Conservation (phyloP, 2,113 vertebrate species). For the Perognathus longimembris region DNA sequence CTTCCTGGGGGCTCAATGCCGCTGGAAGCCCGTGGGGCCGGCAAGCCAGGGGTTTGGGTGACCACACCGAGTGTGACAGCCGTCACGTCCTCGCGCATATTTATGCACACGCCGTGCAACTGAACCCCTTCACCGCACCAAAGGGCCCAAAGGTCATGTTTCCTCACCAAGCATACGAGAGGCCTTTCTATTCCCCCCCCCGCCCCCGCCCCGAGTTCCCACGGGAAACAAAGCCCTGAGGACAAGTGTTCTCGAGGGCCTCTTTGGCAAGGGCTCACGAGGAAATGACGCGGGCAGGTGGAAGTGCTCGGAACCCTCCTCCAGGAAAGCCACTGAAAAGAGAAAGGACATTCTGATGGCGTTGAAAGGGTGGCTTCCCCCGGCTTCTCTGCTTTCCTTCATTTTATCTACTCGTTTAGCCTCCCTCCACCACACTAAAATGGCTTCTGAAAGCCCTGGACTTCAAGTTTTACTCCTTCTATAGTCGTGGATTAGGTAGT, state of each 20-base stretch:
- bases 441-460: background rate
- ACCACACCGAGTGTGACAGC: no score
- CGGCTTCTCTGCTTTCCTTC: background rate
- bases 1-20: background rate
- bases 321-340: background rate
- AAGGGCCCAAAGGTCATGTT: constrained; percentile 26
- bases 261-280: background rate
- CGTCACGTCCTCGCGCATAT: background rate
- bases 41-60: background rate
- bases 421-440: background rate
- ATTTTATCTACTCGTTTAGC: background rate
- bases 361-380: background rate
- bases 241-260: constrained; percentile 35
- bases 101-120: background rate
- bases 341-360: background rate
- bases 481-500: background rate
- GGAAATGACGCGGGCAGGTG: background rate
- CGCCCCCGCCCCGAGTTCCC: no score
- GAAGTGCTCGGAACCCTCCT: background rate
- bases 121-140: background rate
- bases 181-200: background rate
- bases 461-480: background rate
- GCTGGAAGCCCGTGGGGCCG: background rate
- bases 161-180: constrained; percentile 44
- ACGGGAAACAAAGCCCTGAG: constrained; percentile 52